Evolutionary conservation across 2,888 invertebrate genomes (phyloP).

Genomic region (Lasioglossum lativentre): DNA sequence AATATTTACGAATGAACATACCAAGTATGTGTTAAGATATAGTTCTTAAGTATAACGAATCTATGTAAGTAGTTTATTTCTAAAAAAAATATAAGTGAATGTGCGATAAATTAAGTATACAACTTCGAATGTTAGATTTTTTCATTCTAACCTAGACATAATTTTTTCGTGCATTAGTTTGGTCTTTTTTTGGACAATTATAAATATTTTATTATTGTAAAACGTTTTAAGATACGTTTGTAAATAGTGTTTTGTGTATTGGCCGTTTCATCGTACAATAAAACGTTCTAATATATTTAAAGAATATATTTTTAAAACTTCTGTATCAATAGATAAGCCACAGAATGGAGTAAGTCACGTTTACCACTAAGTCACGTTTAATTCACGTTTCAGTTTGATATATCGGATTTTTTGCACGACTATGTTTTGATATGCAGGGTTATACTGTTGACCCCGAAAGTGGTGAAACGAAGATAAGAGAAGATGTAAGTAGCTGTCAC

Average conservation of each 20-base stretch:
- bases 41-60: not conserved
- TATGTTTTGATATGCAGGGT: slow-evolving; percentile 82
- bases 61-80: not conserved
- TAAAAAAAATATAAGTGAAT: slow-evolving; percentile 17
- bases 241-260: not conserved
- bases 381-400: slow-evolving; percentile 81
- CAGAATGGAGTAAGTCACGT: slow-evolving; percentile 61
- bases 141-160: slow-evolving; percentile 43
- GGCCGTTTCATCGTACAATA: not conserved
- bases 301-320: slow-evolving; percentile 9
- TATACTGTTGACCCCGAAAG: slow-evolving; percentile 80
- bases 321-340: not conserved
- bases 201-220: not conserved
- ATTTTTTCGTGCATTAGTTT: not conserved
- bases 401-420: slow-evolving; percentile 67
- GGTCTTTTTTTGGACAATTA: not conserved
- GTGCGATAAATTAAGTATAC: not conserved
- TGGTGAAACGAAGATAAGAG: slow-evolving; percentile 81
- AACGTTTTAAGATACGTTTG: not conserved
- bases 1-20: slow-evolving; percentile 3
- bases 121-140: not conserved
- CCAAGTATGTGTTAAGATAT: slow-evolving; percentile 4
- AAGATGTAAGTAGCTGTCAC: slow-evolving; percentile 81
- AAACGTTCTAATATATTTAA: not conserved
- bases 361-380: slow-evolving; percentile 80